Conservation (phyloP, 1,140 invertebrate genomes). For the Drosophila kikkawai region DNA sequence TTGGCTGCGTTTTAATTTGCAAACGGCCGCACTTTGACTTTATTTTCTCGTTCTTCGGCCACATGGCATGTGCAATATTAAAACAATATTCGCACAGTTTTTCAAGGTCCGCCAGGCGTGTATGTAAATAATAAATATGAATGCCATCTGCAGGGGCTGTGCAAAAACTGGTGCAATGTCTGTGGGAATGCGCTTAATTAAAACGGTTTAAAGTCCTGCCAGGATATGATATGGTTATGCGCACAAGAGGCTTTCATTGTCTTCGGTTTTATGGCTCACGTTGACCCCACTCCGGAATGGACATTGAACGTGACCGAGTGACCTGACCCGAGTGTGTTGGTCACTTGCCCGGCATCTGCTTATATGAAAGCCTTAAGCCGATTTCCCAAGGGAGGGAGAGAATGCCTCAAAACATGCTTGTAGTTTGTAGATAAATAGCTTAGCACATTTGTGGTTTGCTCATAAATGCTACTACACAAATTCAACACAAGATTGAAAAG, state of each 20-base stretch:
- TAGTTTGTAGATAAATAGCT: constrained; percentile 16
- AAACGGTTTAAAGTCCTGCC: constrained; percentile 46
- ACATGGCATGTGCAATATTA: constrained; percentile 35
- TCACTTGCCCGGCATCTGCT: background rate
- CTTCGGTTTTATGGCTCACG: constrained; percentile 24
- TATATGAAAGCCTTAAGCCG: constrained; percentile 13
- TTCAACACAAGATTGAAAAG: background rate
- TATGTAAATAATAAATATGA: constrained; percentile 59
- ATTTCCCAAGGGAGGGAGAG: background rate
- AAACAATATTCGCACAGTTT: constrained; percentile 49
- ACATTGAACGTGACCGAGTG: constrained; percentile 33
- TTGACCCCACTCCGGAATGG: background rate
- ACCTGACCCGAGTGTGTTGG: background rate
- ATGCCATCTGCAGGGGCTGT: constrained; percentile 25
- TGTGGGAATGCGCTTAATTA: constrained; percentile 53
- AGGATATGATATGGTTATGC: background rate
- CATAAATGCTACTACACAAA: too few relatives aligned
- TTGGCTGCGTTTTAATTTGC: constrained; percentile 43
- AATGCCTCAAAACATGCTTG: background rate
- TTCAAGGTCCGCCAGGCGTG: background rate
- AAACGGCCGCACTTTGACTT: constrained; percentile 22
- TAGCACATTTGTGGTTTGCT: background rate
- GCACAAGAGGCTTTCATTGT: constrained; percentile 7
- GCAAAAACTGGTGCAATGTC: constrained; percentile 37
- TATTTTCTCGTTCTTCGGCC: constrained; percentile 14